Base-by-base conservation (phyloP, 1,140 invertebrate species). In the Gryllus bimaculatus region DNA sequence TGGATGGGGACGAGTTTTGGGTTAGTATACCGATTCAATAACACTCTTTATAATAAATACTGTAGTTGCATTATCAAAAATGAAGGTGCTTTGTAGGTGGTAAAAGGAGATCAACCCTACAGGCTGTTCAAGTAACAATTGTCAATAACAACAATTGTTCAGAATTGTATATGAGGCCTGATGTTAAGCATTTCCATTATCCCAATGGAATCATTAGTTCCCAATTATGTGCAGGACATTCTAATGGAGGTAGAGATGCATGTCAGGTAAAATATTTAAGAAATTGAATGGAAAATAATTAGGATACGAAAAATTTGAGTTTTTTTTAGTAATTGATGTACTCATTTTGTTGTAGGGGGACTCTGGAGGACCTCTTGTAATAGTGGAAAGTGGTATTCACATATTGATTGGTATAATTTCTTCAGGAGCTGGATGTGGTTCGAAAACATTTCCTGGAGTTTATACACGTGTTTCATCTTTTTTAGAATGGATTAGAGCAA, bases 191-290 rank as follows among this genome's bases (percentile, higher is more conserved):
- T 0, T 8, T 66, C 20, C 78, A 79, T 77, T 81, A 77, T 75
- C 81, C 81, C 20, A n/a, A 84, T 73, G 80, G 82, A 7, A 85
- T 86, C 74, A 84, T 83, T 75, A 73, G 80, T 8, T 84, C 82
- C 26, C 85, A 84, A 81, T 73, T 86, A 8, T 86, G 85, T 80
- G 85, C 85, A 75, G 85, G 85, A 8, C 84, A 84, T 77, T 82
- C 83, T 77, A 82, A 85, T 47, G 85, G 85, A 8, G 84, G 84
- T 7, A 84, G 83, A 78, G 85, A 86, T 79, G 85, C 85, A 0
- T 86, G 85, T 81, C 84, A 86, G 81, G 85, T 84, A 81, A 39
- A 47, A 74, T 66, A 13, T 66, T 66, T 2, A 13, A 7, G 18
- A 13, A 39, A 39, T 39, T 39, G 26, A 39, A 39, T 39, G 26